Evolutionary conservation across 2,888 invertebrate genomes (phyloP).

Genomic region (Caenorhabditis afra): DNA sequence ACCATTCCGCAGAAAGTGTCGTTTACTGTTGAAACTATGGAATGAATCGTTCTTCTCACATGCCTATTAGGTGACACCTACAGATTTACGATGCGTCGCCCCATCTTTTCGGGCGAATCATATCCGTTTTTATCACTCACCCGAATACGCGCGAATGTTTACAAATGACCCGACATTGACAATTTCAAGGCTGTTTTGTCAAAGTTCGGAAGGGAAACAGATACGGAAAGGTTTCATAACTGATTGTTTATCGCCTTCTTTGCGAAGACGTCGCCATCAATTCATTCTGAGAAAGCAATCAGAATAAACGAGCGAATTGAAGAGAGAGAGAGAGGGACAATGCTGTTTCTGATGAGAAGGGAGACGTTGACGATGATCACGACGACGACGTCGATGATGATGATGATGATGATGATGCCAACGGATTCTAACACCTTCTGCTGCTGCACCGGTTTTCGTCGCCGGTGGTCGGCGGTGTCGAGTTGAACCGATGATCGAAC

Average conservation of each 20-base stretch:
- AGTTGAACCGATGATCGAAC: conserved; percentile 11
- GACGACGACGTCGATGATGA: no score
- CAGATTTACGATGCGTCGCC: conserved; percentile 52
- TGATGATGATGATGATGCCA: conserved; percentile 34
- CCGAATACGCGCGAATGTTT: conserved; percentile 34
- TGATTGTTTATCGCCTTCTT: conserved; percentile 17
- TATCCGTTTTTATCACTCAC: conserved; percentile 41
- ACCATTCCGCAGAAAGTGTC: conserved; percentile 19
- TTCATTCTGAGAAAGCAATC: neutral
- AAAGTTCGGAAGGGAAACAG: conserved; percentile 31
- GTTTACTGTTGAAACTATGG: conserved; percentile 23
- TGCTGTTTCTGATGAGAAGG: conserved; percentile 19
- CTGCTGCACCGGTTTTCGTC: conserved; percentile 36
- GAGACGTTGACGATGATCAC: conserved; percentile 39
- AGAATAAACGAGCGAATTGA: no score
- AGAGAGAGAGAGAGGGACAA: neutral
- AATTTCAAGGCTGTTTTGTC: conserved; percentile 51
- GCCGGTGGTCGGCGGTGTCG: conserved; percentile 33
- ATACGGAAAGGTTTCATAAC: conserved; percentile 7
- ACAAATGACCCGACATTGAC: conserved; percentile 40
- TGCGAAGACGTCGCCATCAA: neutral
- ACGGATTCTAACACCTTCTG: conserved; percentile 43
- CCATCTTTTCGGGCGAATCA: conserved; percentile 9
- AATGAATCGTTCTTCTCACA: conserved; percentile 41
- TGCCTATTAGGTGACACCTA: conserved; percentile 54